These are phyloP conservation scores for Rhizoglyphus robini DNA, from an alignment of 1,140 invertebrate genomes.

Conservation along the genomic window DNA sequence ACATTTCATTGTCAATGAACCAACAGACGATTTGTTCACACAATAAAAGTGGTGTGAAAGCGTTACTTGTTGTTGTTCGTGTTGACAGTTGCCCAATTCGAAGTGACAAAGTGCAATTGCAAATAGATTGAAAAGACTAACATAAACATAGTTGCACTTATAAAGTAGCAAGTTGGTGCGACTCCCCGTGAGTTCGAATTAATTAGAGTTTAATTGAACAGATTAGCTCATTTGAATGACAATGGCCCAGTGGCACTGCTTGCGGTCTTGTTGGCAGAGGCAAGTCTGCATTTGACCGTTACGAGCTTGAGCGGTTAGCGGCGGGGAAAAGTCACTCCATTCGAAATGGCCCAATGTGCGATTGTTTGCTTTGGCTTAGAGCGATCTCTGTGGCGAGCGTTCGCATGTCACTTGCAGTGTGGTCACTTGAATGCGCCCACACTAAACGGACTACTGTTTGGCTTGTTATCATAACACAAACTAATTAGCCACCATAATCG, in stretches of 20 bases:
- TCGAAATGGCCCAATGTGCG: not conserved
- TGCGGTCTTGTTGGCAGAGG: not conserved
- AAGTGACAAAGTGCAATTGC: not conserved
- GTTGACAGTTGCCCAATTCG: not conserved
- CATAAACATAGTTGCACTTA: not conserved
- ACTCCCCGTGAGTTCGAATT: not conserved
- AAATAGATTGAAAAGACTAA: not conserved
- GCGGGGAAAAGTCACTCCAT: not conserved
- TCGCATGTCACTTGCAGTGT: slow-evolving; percentile 7
- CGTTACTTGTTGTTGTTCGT: no score
- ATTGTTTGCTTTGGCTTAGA: slow-evolving; percentile 9
- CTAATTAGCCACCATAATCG: no score
- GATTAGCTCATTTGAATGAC: slow-evolving; percentile 7
- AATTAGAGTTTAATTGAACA: slow-evolving; percentile 9
- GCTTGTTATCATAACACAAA: no score
- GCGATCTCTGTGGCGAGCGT: not conserved
- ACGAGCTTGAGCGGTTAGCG: not conserved
- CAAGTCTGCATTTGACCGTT: slow-evolving; percentile 1
- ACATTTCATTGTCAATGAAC: no score
- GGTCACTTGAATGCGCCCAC: slow-evolving; percentile 1
- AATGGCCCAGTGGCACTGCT: slow-evolving; percentile 4
- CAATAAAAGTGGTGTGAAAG: no score
- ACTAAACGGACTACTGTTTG: no score
- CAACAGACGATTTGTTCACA: no score
- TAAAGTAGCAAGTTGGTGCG: not conserved